These are phyloP conservation scores for Furcula furcula DNA, from an alignment of 2,888 invertebrate species.

Conservation along the genomic window DNA sequence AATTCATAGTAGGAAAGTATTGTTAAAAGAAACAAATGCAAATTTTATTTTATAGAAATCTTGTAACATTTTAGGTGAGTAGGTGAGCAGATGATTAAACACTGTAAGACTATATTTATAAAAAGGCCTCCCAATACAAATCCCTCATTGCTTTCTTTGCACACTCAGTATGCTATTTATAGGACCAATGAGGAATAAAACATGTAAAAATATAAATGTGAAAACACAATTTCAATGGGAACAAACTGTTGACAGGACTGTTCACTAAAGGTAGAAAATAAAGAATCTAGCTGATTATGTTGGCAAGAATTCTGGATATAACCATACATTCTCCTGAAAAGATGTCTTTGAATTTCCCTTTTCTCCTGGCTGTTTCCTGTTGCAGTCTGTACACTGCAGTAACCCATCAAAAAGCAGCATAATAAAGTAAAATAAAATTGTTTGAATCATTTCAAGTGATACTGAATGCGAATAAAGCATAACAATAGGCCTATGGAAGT, in stretches of 20 bases:
- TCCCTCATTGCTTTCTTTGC: slow-evolving; percentile 20
- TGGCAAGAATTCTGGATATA: slow-evolving; percentile 73
- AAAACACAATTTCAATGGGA: slow-evolving; percentile 17
- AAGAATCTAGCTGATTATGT: slow-evolving; percentile 72
- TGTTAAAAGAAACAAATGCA: background rate
- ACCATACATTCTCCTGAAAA: slow-evolving; percentile 92
- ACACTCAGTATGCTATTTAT: slow-evolving; percentile 34
- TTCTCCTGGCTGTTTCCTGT: slow-evolving; percentile 89
- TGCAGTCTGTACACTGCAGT: slow-evolving; percentile 89
- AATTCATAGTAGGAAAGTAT: background rate
- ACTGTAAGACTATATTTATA: slow-evolving; percentile 6
- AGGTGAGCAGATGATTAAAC: slow-evolving; percentile 7
- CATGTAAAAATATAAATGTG: slow-evolving; percentile 17
- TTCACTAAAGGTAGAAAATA: slow-evolving; percentile 52
- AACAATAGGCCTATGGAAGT: slow-evolving; percentile 68
- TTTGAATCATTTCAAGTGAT: slow-evolving; percentile 75
- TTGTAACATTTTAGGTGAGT: slow-evolving; percentile 5
- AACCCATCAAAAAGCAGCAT: slow-evolving; percentile 85
- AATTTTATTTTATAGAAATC: slow-evolving; percentile 1
- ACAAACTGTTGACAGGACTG: slow-evolving; percentile 33
- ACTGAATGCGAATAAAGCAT: slow-evolving; percentile 72
- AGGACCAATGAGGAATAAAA: slow-evolving; percentile 32
- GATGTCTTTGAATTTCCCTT: slow-evolving; percentile 93
- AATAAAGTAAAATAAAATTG: slow-evolving; percentile 78
- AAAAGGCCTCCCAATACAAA: slow-evolving; percentile 24